Evolutionary conservation across 2,797 vertebrate species (phyloP), one percentile per base, ranked within the genome.

Genomic region (Lepidocolaptes lacrymiger): DNA sequence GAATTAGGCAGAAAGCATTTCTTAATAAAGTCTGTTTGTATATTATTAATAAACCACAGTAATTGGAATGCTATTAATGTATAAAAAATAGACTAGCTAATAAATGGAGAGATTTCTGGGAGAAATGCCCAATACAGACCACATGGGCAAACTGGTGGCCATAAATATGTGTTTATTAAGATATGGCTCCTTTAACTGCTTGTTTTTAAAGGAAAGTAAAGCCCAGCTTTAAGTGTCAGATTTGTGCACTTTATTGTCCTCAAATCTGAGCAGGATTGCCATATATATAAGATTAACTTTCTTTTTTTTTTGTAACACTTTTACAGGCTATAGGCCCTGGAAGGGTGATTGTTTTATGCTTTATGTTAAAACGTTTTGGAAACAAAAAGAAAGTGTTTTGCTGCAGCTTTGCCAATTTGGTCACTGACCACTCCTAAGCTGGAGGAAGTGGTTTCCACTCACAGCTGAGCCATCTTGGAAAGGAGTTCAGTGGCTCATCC

Each of bases 361-460:
- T 82, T 48, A 30, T 36, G 82, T 73, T 82, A 66, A 91, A 89
- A 79, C 36, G 30, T 52, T 91, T 37, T 2, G 20, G 9, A 19
- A 44, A n/a, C 72, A 51, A 44, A 28, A 28, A 43, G 23, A 24
- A 44, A 14, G 9, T 5, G 49, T 21, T 84, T 86, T 68, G 46
- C 87, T 64, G 66, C 67, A 89, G 63, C 68, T 76, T 58, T 19
- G 44, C 26, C 12, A 37, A n/a, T 66, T 30, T 54, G 59, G 59
- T 84, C 27, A 34, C 46, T 39, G 55, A 68, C 75, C 5, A 61
- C 87, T 95, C 84, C 79, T 22, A 63, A 62, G 71, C 58, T 46
- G 61, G 27, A 94, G 87, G 92, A 95, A 91, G 91, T 82, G 91
- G 95, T 85, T 94, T 93, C 92, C 84, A 46, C 62, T 71, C 85